These are phyloP conservation scores for Pipistrellus nathusii DNA, from an alignment of 2,797 vertebrate species.

Conservation along the genomic window DNA sequence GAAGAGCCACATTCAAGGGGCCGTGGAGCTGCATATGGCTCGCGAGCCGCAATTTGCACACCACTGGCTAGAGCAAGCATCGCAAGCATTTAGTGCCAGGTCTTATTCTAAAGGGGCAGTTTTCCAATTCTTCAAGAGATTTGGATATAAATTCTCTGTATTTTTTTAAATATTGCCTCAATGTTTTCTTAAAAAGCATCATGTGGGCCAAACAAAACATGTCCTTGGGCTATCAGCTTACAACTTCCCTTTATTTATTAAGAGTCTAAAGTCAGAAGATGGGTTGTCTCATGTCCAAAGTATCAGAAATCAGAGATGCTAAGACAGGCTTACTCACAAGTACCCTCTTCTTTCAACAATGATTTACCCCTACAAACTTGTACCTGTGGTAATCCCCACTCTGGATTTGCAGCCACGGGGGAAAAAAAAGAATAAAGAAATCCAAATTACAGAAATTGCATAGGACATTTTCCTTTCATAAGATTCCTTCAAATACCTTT, in stretches of 20 bases:
- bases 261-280: constrained; percentile 23
- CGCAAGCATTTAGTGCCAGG: neutral
- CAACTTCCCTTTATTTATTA: neutral
- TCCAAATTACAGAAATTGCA: constrained; percentile 33
- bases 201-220: neutral
- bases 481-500: constrained; percentile 51
- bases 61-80: too few species aligned
- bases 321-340: neutral
- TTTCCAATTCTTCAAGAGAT: neutral
- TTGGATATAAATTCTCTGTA: constrained; percentile 26
- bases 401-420: neutral
- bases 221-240: neutral
- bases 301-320: neutral
- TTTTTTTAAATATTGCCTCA: neutral
- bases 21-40: too few species aligned
- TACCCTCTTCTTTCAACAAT: neutral
- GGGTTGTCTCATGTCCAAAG: neutral
- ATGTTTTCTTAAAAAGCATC: constrained; percentile 51
- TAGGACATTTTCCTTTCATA: constrained; percentile 42
- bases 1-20: too few species aligned
- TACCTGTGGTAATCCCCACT: neutral
- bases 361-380: neutral
- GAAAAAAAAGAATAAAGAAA: neutral
- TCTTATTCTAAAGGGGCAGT: neutral
- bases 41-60: too few species aligned